These are phyloP conservation scores for Tachyglossus aculeatus DNA, from an alignment of 2,797 vertebrate species.

Conservation along the genomic window DNA sequence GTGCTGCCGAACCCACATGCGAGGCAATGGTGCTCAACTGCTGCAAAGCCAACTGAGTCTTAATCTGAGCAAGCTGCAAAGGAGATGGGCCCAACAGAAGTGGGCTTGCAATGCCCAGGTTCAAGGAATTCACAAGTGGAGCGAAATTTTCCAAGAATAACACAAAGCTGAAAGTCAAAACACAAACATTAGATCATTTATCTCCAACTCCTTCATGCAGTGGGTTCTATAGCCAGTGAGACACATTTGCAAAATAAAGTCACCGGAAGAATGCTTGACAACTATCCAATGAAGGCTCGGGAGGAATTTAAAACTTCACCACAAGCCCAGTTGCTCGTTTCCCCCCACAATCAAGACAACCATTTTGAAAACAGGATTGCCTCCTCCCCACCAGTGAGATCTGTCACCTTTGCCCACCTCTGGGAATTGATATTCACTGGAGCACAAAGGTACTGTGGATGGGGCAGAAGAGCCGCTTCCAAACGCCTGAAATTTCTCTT, in stretches of 20 bases:
- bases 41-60: conserved; percentile 82
- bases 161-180: conserved; percentile 92
- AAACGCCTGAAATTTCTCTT: too few species aligned
- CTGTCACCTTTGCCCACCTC: too few species aligned
- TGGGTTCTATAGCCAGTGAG: conserved; percentile 69
- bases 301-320: conserved; percentile 26
- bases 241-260: conserved; percentile 58
- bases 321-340: conserved; percentile 39
- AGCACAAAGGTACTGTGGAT: too few species aligned
- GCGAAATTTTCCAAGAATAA: conserved; percentile 90
- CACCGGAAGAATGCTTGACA: conserved; percentile 42
- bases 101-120: conserved; percentile 81
- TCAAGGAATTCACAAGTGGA: conserved; percentile 87
- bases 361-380: not conserved
- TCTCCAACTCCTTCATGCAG: conserved; percentile 59
- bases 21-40: conserved; percentile 73
- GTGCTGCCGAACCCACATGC: conserved; percentile 67
- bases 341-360: too few species aligned
- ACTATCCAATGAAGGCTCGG: conserved; percentile 34
- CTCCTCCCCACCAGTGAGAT: not conserved
- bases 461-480: too few species aligned
- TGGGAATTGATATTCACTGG: too few species aligned
- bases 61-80: conserved; percentile 84
- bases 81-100: conserved; percentile 82
- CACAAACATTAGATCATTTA: conserved; percentile 84